These are phyloP conservation scores for Eupelmus urozonus DNA, from an alignment of 2,888 invertebrate species.

Conservation along the genomic window DNA sequence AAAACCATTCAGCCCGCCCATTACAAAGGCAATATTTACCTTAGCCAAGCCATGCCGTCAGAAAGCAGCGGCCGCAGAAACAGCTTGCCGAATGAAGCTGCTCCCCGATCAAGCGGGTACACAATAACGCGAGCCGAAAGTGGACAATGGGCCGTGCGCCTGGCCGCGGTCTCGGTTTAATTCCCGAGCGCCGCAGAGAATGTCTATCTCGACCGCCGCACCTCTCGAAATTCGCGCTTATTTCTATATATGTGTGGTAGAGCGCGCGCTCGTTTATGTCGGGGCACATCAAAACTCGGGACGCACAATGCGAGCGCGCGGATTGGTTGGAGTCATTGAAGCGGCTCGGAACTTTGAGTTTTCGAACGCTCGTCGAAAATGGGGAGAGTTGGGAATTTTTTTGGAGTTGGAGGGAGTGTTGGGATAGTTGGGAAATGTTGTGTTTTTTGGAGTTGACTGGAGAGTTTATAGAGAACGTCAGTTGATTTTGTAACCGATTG, in stretches of 20 bases:
- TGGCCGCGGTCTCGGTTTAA: slow-evolving; percentile 41
- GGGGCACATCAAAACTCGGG: no score
- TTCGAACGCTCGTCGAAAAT: no score
- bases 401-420: no score
- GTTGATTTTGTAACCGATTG: no score
- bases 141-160: slow-evolving; percentile 37
- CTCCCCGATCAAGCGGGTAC: not conserved
- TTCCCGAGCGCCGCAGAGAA: slow-evolving; percentile 8
- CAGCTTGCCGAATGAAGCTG: slow-evolving; percentile 19
- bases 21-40: slow-evolving; percentile 42
- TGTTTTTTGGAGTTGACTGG: no score
- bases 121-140: slow-evolving; percentile 44
- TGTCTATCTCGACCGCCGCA: not conserved
- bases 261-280: not conserved
- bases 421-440: no score
- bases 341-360: no score
- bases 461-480: no score
- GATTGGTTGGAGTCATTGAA: no score
- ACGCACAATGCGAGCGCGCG: no score
- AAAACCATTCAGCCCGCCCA: no score
- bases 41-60: not conserved
- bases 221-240: slow-evolving; percentile 22
- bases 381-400: no score
- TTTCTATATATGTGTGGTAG: slow-evolving; percentile 7
- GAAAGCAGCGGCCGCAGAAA: slow-evolving; percentile 1